phyloP scores from a whole-genome alignment of 2,113 vertebrate species.

The Austrofundulus limnaeus region DNA sequence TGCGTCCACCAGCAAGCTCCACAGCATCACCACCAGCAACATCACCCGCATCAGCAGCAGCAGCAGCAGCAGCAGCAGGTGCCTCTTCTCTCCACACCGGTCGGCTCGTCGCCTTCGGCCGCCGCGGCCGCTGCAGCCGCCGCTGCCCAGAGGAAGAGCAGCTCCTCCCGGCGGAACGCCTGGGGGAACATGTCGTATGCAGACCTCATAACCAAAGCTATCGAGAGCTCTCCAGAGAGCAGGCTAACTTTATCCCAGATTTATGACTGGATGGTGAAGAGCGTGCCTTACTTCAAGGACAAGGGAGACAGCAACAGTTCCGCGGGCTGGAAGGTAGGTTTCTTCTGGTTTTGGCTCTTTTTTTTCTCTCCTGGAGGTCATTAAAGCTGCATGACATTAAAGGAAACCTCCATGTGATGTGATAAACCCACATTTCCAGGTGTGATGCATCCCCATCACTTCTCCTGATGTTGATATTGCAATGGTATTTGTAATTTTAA shows the following conservation, averaged over 20 bases:
- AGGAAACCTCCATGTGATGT: too few species aligned
- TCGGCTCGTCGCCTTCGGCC: conserved; percentile 73
- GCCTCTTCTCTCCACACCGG: conserved; percentile 78
- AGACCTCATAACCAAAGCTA: conserved; percentile 97
- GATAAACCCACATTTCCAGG: too few species aligned
- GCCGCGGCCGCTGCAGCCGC: conserved; percentile 77
- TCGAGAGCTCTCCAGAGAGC: conserved; percentile 95
- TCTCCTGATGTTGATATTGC: too few species aligned
- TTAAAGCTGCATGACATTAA: background rate
- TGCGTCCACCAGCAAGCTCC: conserved; percentile 76
- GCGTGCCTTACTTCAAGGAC: conserved; percentile 96
- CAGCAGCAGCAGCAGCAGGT: conserved; percentile 78
- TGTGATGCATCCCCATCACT: too few species aligned
- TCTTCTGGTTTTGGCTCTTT: background rate
- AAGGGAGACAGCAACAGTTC: conserved; percentile 96
- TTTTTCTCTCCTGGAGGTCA: background rate
- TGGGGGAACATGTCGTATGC: conserved; percentile 99
- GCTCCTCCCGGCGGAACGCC: conserved; percentile 93
- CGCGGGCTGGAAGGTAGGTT: conserved; percentile 93
- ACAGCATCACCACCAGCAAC: conserved; percentile 74
- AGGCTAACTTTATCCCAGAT: conserved; percentile 94
- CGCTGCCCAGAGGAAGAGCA: conserved; percentile 92
- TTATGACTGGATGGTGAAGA: conserved; percentile 99
- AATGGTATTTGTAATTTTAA: too few species aligned
- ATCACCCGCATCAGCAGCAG: conserved; percentile 61